These are phyloP conservation scores for Acleris laterana DNA, from an alignment of 2,888 invertebrate species.

Conservation along the genomic window DNA sequence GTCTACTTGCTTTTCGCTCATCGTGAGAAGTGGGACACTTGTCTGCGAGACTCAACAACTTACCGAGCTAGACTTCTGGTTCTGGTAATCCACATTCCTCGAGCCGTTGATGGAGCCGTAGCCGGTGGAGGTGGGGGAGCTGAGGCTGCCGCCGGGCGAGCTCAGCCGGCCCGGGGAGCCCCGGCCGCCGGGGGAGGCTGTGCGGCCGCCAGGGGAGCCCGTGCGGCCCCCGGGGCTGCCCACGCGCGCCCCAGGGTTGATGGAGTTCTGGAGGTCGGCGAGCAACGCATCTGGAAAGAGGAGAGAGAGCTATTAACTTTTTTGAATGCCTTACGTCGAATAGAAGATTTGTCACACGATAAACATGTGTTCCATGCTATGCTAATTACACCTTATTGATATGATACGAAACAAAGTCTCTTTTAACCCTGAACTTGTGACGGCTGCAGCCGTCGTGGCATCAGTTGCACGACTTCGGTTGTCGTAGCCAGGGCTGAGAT, in stretches of 20 bases:
- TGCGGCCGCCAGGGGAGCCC: conserved; percentile 65
- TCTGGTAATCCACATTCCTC: conserved; percentile 78
- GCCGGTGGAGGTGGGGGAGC: conserved; percentile 85
- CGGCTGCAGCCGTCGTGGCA: no score
- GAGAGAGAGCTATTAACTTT: conserved; percentile 23
- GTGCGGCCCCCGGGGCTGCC: conserved; percentile 68
- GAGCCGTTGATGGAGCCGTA: conserved; percentile 92
- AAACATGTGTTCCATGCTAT: no score
- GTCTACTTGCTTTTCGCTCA: no score
- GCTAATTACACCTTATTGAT: no score
- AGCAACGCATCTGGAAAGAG: conserved; percentile 94
- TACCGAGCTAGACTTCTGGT: conserved; percentile 85
- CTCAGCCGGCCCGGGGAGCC: conserved; percentile 83
- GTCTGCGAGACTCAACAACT: conserved; percentile 59
- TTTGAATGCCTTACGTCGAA: no score
- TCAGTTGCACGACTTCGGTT: no score
- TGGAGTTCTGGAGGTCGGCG: conserved; percentile 97
- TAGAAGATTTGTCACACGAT: no score
- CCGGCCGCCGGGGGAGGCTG: conserved; percentile 64
- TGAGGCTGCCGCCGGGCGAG: conserved; percentile 76
- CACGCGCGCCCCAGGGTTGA: conserved; percentile 86
- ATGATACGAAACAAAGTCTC: no score
- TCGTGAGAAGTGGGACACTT: no score
- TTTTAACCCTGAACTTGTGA: no score
- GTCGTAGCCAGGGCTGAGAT: no score